Evolutionary conservation across 2,888 invertebrate species (phyloP).

Genomic region (Argyresthia albistria): DNA sequence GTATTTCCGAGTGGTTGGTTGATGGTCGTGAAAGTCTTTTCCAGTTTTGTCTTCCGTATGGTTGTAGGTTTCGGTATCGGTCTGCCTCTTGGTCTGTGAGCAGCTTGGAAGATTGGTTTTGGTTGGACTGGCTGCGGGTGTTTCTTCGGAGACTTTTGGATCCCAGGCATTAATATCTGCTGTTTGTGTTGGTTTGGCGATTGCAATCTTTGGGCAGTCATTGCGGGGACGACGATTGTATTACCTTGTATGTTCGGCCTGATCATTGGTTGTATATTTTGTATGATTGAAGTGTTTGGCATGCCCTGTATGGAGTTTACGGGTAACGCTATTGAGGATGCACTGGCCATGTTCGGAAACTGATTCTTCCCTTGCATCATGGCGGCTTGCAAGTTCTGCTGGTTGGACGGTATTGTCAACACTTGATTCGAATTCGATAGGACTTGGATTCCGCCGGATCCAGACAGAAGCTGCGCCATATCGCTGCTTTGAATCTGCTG

Average conservation of each 20-base stretch:
- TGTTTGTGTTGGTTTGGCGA: conserved; percentile 62
- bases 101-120: conserved; percentile 61
- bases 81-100: conserved; percentile 54
- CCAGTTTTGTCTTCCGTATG: conserved; percentile 59
- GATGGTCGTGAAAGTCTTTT: conserved; percentile 59
- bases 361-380: conserved; percentile 63
- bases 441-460: conserved; percentile 62
- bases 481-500: conserved; percentile 61
- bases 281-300: conserved; percentile 56
- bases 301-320: conserved; percentile 64
- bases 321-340: conserved; percentile 60
- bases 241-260: conserved; percentile 60
- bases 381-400: conserved; percentile 41
- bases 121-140: conserved; percentile 59
- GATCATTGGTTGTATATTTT: conserved; percentile 67
- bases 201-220: conserved; percentile 54
- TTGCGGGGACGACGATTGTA: conserved; percentile 59
- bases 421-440: conserved; percentile 66
- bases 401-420: conserved; percentile 56
- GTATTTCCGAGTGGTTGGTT: conserved; percentile 64
- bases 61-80: conserved; percentile 60
- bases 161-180: conserved; percentile 53
- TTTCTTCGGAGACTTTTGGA: conserved; percentile 64
- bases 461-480: conserved; percentile 57
- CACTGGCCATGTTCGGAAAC: conserved; percentile 65